Evolutionary conservation across 2,113 vertebrate species (phyloP).

Genomic region (Penelope pileata): DNA sequence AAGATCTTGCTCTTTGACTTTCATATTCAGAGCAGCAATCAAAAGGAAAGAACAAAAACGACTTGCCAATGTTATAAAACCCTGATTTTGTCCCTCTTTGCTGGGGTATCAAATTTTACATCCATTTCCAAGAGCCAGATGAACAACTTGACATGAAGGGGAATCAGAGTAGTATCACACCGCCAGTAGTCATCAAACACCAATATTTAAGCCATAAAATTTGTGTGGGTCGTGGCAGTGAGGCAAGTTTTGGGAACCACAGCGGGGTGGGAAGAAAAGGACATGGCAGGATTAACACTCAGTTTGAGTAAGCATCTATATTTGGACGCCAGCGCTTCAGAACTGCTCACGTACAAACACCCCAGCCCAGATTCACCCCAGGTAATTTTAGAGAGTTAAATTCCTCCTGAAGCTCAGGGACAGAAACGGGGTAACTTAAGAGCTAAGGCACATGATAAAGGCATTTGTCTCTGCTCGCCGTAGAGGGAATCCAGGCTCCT

Average conservation of each 20-base stretch:
- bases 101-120: background rate
- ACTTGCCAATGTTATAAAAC: background rate
- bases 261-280: fast-evolving
- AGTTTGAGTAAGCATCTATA: background rate
- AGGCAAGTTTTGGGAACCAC: background rate
- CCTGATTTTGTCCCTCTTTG: background rate
- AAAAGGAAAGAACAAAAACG: background rate
- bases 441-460: background rate
- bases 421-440: background rate
- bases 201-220: background rate
- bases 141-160: background rate
- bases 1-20: conserved; percentile 10
- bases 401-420: background rate
- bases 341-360: background rate
- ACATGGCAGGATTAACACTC: fast-evolving
- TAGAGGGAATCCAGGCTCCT: background rate
- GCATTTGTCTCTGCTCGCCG: background rate
- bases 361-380: background rate
- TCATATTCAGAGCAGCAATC: background rate
- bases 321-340: background rate
- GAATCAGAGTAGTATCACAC: background rate
- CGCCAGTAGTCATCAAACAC: background rate
- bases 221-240: background rate
- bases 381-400: background rate
- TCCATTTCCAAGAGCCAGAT: background rate